phyloP scores from a whole-genome alignment of 2,113 vertebrate genomes.

The Aspidoscelis tigris region DNA sequence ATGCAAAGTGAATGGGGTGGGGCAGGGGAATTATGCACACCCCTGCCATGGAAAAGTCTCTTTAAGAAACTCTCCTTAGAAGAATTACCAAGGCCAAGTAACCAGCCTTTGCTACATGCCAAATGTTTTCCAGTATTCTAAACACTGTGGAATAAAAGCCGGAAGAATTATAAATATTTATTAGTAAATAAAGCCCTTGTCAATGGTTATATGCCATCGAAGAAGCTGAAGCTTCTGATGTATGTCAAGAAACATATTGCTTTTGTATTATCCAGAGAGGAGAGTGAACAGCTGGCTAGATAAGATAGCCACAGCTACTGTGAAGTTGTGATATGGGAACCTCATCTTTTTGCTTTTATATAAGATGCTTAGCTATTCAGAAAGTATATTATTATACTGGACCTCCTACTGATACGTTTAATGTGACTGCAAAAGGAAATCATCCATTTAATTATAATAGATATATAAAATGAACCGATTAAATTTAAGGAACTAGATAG shows the following conservation, averaged over 20 bases:
- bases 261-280: slow-evolving; percentile 20
- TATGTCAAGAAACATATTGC: not conserved
- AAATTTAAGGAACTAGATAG: slow-evolving; percentile 24
- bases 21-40: not conserved
- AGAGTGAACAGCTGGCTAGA: not conserved
- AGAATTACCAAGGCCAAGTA: not conserved
- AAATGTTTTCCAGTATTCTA: not conserved
- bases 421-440: slow-evolving; percentile 20
- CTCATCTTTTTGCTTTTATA: not conserved
- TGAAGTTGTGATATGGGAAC: not conserved
- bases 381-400: not conserved
- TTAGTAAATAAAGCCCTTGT: not conserved
- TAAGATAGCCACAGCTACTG: not conserved
- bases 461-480: not conserved
- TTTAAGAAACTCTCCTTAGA: not conserved
- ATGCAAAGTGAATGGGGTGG: no score
- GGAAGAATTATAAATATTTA: not conserved
- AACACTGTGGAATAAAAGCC: not conserved
- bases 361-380: slow-evolving; percentile 11
- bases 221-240: slow-evolving; percentile 8
- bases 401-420: slow-evolving; percentile 27
- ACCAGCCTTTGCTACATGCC: not conserved
- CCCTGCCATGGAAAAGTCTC: no score
- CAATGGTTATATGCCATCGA: not conserved
- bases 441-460: slow-evolving; percentile 41